Percentiles rank a stretch among this genome's conserved stretches.
Evolutionary conservation across 1,140 invertebrate species (phyloP).

Genomic region (Drosophila guanche): DNA sequence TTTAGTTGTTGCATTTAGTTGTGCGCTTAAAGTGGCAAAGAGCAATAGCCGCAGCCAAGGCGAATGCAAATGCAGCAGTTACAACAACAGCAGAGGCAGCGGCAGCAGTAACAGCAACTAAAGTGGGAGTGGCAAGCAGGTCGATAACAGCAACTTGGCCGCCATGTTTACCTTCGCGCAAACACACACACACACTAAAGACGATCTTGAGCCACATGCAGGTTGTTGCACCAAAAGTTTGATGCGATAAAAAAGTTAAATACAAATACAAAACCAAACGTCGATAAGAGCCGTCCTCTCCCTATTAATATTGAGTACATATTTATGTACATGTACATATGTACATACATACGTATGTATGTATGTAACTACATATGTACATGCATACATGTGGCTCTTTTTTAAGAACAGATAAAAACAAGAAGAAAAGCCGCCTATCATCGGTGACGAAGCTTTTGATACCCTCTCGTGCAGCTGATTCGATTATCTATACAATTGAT

Average conservation of each 20-base stretch:
- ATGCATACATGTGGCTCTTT: no score
- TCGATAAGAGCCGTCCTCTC: constrained; percentile 13
- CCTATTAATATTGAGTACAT: not conserved
- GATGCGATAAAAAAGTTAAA: constrained; percentile 18
- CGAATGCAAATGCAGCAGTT: constrained; percentile 73
- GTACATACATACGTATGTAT: no score
- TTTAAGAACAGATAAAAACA: no score
- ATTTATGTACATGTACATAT: no score
- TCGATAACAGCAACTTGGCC: constrained; percentile 57
- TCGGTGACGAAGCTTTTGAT: no score
- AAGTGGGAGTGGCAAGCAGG: constrained; percentile 60
- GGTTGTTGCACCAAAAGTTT: constrained; percentile 74
- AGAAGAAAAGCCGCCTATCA: no score
- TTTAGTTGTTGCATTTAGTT: constrained; percentile 47
- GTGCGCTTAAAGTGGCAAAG: constrained; percentile 76
- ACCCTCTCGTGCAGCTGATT: no score
- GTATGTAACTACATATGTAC: no score
- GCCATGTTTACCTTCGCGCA: constrained; percentile 58
- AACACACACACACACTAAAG: constrained; percentile 23
- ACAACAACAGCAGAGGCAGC: constrained; percentile 27
- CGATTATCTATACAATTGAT: no score
- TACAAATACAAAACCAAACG: no score
- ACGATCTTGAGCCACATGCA: constrained; percentile 82
- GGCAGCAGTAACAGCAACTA: constrained; percentile 20
- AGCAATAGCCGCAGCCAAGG: constrained; percentile 79